Base-by-base conservation (phyloP, 1,140 invertebrate species). In the Microplitis mediator region DNA sequence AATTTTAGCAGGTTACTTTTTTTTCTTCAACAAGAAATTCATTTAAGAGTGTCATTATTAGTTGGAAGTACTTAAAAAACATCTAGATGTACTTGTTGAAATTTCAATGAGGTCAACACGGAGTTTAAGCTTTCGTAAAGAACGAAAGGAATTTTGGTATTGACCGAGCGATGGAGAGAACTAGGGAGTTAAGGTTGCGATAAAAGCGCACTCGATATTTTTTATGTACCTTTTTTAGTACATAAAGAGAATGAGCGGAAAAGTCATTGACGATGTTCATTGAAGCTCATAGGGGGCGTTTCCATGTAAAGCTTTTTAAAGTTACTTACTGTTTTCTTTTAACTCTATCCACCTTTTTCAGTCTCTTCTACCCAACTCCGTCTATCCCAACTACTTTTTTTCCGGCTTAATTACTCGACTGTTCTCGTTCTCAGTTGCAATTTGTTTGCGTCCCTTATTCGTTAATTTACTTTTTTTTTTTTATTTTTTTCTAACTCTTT, bases 391-490 rank as follows among this genome's bases (percentile, higher is more conserved):
- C 39, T 45, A 45, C 39, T 45, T 45, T 45, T 23, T 23, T 56
- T 56, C 52, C 52, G 14, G 52, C 52, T 56, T 56, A 56, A 56
- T 56, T 56, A 56, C 52, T 56, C 73, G 31, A 51, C 63, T 71
- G 65, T 66, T 72, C 74, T 35, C 62, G 54, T 14, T 45, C 70
- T 52, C 50, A 1, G 69, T 36, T 3, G 14, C 58, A 6, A 56
- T 51, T 23, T 52, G 34, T 68, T 51, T 14, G 56, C 64, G 9
- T 39, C 54, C 13, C 63, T 23, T 11, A 63, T 51, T 39, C n/a
- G 51, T 13, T 51, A 63, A 51, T 13, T 56, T 56, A 16, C 6
- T 56, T 16, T 56, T 56, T 56, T 14, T 16, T 23, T 56, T 6
- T 23, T 56, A 14, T 13, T 0, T 45, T 45, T 8, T 45, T 9